Percentiles rank a stretch among this genome's conserved stretches.
These are phyloP conservation scores for Ictidomys tridecemlineatus DNA, from an alignment of 2,113 vertebrate genomes.

Conservation along the genomic window DNA sequence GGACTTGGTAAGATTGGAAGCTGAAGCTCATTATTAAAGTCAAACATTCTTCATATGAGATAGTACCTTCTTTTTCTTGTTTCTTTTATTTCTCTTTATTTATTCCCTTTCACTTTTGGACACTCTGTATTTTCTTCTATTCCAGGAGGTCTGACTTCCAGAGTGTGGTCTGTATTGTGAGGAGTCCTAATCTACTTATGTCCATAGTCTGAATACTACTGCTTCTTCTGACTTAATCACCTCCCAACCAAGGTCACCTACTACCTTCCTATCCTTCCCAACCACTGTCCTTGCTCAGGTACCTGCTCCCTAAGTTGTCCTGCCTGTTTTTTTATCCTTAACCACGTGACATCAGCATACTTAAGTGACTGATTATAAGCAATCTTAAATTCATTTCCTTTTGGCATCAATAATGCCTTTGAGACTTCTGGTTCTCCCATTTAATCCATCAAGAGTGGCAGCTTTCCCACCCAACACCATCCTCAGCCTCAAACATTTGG, in stretches of 20 bases:
- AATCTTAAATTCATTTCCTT: neutral
- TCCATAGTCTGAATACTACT: neutral
- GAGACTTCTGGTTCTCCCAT: conserved; percentile 34
- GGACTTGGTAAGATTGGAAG: conserved; percentile 14
- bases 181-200: neutral
- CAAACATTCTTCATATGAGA: neutral
- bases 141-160: neutral
- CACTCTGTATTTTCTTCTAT: neutral
- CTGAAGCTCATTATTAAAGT: conserved; percentile 31
- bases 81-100: conserved; percentile 19
- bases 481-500: neutral
- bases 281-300: neutral
- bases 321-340: neutral
- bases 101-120: neutral
- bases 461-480: too few species aligned
- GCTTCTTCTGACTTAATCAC: neutral
- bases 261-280: neutral
- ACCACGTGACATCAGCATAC: neutral
- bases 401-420: neutral
- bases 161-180: neutral
- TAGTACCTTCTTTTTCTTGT: neutral
- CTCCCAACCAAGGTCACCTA: neutral
- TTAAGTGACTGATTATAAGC: neutral
- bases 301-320: neutral
- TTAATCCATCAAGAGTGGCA: neutral